Percentiles rank a stretch among this genome's conserved stretches.
phyloP scores from a whole-genome alignment of 2,113 vertebrate genomes.

The Pollimyrus isidori region DNA sequence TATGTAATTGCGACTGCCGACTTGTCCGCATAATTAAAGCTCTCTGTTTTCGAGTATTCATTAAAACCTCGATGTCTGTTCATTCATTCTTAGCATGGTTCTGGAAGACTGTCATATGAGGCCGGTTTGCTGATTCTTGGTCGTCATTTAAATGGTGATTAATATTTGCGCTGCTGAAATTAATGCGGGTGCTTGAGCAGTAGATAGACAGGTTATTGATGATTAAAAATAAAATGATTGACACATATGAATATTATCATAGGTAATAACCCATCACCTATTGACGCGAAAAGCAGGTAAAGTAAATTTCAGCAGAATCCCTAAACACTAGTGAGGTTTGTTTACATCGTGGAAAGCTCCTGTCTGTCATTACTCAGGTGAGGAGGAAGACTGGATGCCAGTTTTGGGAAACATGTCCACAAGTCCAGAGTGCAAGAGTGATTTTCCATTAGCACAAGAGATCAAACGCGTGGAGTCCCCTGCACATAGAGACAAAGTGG shows the following conservation, averaged over 20 bases:
- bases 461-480: slow-evolving; percentile 22
- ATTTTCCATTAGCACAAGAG: slow-evolving; percentile 44
- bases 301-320: background rate
- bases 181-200: background rate
- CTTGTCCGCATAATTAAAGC: background rate
- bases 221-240: background rate
- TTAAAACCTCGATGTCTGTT: background rate
- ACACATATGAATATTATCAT: background rate
- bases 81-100: background rate
- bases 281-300: background rate
- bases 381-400: slow-evolving; percentile 45
- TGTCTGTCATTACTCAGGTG: background rate
- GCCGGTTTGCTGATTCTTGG: background rate
- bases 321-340: background rate
- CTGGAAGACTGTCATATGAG: background rate
- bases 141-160: background rate
- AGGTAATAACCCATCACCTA: background rate
- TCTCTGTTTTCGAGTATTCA: background rate
- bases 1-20: background rate
- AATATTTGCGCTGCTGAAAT: background rate
- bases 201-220: background rate
- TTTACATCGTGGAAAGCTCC: background rate
- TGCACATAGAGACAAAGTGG: slow-evolving; percentile 61
- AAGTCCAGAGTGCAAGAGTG: slow-evolving; percentile 54
- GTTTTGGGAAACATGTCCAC: slow-evolving; percentile 60